Conservation (phyloP, 2,113 vertebrate genomes). For the Platysternon megacephalum region DNA sequence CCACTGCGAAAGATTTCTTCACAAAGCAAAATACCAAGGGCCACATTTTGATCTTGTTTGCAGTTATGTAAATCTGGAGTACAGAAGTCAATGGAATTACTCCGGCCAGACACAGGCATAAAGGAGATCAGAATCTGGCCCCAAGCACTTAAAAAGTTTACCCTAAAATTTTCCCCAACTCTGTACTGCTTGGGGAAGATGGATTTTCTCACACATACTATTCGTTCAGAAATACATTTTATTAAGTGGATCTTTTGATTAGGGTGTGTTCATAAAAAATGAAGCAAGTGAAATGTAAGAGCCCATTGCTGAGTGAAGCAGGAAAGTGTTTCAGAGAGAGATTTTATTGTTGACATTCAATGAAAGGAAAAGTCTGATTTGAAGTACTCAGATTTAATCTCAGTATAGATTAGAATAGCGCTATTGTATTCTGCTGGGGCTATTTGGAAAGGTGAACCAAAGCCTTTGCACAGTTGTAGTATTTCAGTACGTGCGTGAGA, state of each 20-base stretch:
- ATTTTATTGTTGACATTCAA: slow-evolving; percentile 87
- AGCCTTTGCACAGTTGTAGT: slow-evolving; percentile 63
- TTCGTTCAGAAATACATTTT: slow-evolving; percentile 24
- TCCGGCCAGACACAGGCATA: not conserved
- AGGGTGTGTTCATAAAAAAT: not conserved
- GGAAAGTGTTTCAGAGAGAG: slow-evolving; percentile 82
- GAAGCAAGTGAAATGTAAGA: slow-evolving; percentile 59
- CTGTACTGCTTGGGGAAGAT: not conserved
- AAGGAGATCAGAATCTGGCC: not conserved
- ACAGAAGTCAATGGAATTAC: not conserved
- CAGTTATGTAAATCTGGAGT: not conserved
- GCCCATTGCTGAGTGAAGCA: slow-evolving; percentile 75
- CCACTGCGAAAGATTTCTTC: not conserved
- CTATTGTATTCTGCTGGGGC: slow-evolving; percentile 75
- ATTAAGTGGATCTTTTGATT: slow-evolving; percentile 32
- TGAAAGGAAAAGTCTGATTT: slow-evolving; percentile 89
- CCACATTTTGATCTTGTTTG: not conserved
- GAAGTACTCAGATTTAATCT: slow-evolving; percentile 84
- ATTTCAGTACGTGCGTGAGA: slow-evolving; percentile 18
- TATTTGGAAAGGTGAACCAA: slow-evolving; percentile 78
- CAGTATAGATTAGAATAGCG: slow-evolving; percentile 76
- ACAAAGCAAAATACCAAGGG: not conserved
- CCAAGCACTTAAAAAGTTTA: not conserved
- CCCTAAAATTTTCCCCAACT: slow-evolving; percentile 10
- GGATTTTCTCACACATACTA: slow-evolving; percentile 32